These are phyloP conservation scores for Pristionchus fissidentatus DNA, from an alignment of 2,888 invertebrate genomes.

Conservation along the genomic window DNA sequence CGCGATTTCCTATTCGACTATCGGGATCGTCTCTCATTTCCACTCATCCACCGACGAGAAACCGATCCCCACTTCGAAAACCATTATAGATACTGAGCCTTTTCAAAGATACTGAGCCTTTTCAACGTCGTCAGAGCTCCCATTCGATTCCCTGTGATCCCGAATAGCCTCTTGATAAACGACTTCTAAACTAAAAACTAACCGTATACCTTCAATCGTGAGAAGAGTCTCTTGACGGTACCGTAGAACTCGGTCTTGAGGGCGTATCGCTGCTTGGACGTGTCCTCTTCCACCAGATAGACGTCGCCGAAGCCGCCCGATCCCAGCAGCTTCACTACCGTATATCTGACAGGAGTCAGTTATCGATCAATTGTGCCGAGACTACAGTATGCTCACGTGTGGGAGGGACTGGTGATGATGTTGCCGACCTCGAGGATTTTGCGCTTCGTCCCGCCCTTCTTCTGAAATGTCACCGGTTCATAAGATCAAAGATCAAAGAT, in stretches of 20 bases:
- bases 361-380: neutral
- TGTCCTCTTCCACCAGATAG: slow-evolving; percentile 28
- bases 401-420: slow-evolving; percentile 27
- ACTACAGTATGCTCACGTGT: neutral
- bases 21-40: too few species aligned
- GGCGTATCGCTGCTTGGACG: neutral
- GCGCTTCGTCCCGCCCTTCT: neutral
- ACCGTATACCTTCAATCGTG: slow-evolving; percentile 36
- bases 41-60: too few species aligned
- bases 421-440: slow-evolving; percentile 25
- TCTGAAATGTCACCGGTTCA: too few species aligned
- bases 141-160: too few species aligned
- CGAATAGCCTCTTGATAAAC: too few species aligned
- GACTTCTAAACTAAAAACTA: too few species aligned
- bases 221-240: slow-evolving; percentile 6
- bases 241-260: slow-evolving; percentile 37
- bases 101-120: too few species aligned
- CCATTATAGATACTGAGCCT: too few species aligned
- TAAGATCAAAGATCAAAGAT: too few species aligned
- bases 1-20: too few species aligned
- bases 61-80: too few species aligned
- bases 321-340: slow-evolving; percentile 36
- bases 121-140: too few species aligned
- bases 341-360: slow-evolving; percentile 8
- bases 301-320: slow-evolving; percentile 43